Evolutionary conservation across 2,888 invertebrate genomes (phyloP), one percentile per base, ranked within the genome.

Genomic region (Chorisops tibialis): DNA sequence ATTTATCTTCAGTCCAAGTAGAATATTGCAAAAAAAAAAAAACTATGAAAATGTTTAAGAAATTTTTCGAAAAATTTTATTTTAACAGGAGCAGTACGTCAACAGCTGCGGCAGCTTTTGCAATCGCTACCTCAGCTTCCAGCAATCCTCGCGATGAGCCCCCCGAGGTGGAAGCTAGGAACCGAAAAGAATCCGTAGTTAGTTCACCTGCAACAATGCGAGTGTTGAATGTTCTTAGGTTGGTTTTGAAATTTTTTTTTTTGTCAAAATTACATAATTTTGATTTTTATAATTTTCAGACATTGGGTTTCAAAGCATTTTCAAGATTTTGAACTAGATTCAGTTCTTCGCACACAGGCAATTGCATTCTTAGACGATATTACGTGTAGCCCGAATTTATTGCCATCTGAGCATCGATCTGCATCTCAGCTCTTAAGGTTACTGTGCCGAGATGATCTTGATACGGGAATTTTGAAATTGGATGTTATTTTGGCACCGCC

Each of bases 191-290:
- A 71, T 88, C 87, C 7, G 88, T 91, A 45, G 91, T 93, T 74
- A 92, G 91, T 45, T 93, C 93, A 4, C 94, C 94, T n/a, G 93
- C 93, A 60, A 94, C 93, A 0, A 94, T 94, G 93, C 79, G 95
- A 64, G 94, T 94, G 0, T 81, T 95, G 0, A 93, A 93, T 75
- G 93, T 95, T 2, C 80, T 95, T 49, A 84, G 85, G 84, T 83
- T 67, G 64, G 37, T 51, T 21, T 5, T 9, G 9, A 59, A 3
- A 16, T 43, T 50, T 48, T 21, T 37, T 37, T 41, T 48, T 48
- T 16, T 16, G 19, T 59, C 22, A 43, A 59, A 22, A 52, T 41
- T n/a, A n/a, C 12, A 16, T n/a, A 41, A 7, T 59, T 65, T 61
- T 19, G 41, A 16, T 59, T 62, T 47, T 22, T 37, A 3, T 38